Evolutionary conservation across 2,113 vertebrate genomes (phyloP), one percentile per base, ranked within the genome.

Genomic region (Dipodomys spectabilis): DNA sequence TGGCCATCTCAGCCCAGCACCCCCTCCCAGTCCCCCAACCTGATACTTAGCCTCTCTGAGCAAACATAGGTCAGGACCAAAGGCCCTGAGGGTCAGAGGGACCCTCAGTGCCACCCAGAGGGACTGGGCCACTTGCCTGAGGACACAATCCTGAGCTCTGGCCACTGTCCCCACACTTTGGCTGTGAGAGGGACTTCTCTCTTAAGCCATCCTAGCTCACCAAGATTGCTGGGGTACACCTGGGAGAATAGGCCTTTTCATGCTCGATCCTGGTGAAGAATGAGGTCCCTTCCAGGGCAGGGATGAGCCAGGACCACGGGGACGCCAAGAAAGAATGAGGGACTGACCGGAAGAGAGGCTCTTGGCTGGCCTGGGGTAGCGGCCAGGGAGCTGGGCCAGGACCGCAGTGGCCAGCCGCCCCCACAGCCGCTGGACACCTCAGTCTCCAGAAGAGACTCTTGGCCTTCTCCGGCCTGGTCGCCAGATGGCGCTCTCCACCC

Each of bases 401-500:
- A 27, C 9, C 32, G 77, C n/a, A 18, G 44, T 18, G 1, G 19
- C 22, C 8, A 53, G 39, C 39, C 39, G 5, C 39, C 39, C 39
- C 39, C 39, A 39, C 49, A 12, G 49, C 49, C 49, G 49, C 44
- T 44, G 53, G 53, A 9, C 39, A 20, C 82, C 44, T 75, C 22
- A 0, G 6, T 15, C 53, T 86, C 64, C 4, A 7, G 60, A 1
- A 8, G 74, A 1, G 2, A n/a, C 11, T 49, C 73, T 20, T 4
- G 1, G 73, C 89, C 53, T 86, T 90, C 86, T 72, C 74, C 67
- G 39, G 35, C 90, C 85, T 68, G 88, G 57, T 20, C 95, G 62
- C 90, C 77, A 96, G 96, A 75, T 88, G 92, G 95, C 65, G 71
- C 67, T 71, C 86, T 91, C 62, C 45, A n/a, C 74, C 62, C 95